Evolutionary conservation across 2,797 vertebrate species (phyloP).

Genomic region (Myotis planiceps): DNA sequence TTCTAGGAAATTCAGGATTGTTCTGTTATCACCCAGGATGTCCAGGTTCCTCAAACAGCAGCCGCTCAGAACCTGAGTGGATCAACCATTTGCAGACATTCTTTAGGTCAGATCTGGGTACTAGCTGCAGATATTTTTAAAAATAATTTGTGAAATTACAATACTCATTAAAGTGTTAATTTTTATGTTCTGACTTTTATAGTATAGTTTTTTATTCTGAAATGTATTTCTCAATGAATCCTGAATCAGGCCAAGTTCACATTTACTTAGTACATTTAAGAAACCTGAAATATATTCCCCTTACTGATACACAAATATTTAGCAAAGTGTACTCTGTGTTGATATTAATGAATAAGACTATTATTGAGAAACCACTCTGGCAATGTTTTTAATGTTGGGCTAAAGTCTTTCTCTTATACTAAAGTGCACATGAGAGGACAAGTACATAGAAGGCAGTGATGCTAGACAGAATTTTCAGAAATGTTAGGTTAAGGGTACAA

Average conservation of each 20-base stretch:
- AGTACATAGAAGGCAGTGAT: neutral
- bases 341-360: neutral
- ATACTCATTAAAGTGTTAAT: neutral
- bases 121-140: neutral
- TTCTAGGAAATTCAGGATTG: neutral
- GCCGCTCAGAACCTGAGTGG: neutral
- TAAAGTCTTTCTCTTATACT: neutral
- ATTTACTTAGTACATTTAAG: neutral
- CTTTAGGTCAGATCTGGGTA: neutral
- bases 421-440: neutral
- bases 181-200: neutral
- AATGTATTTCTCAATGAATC: neutral
- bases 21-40: neutral
- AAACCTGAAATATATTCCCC: neutral
- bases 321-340: neutral
- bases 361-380: neutral
- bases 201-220: neutral
- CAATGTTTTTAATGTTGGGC: neutral
- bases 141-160: neutral
- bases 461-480: neutral
- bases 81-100: neutral
- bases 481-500: neutral
- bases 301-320: neutral
- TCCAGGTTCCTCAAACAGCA: neutral
- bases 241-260: neutral